phyloP scores from a whole-genome alignment of 1,140 invertebrate genomes.

The Sitodiplosis mosellana region DNA sequence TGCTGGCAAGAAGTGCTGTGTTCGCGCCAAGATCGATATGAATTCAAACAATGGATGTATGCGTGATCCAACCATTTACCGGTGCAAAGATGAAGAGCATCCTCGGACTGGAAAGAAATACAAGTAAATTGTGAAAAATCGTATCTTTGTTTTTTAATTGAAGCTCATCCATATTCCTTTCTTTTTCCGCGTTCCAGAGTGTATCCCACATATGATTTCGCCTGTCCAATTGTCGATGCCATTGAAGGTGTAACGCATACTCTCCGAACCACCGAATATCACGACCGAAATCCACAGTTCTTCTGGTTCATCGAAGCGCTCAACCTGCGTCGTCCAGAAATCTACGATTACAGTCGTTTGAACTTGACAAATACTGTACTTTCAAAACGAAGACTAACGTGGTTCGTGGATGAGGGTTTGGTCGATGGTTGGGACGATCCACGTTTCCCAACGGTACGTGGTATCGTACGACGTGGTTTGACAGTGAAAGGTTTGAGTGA shows the following conservation, averaged over 20 bases:
- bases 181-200: constrained; percentile 44
- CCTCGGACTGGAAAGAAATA: constrained; percentile 86
- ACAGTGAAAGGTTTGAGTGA: constrained; percentile 92
- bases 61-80: constrained; percentile 97
- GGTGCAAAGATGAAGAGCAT: constrained; percentile 93
- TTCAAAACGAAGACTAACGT: constrained; percentile 92
- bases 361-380: constrained; percentile 97
- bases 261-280: constrained; percentile 94
- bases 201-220: constrained; percentile 99
- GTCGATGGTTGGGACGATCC: constrained; percentile 99
- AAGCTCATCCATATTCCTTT: constrained; percentile 4
- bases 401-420: constrained; percentile 84
- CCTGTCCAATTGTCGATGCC: constrained; percentile 96
- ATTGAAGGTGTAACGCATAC: constrained; percentile 96
- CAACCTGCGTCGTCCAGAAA: constrained; percentile 72
- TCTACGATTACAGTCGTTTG: constrained; percentile 88
- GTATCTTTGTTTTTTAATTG: constrained; percentile 5
- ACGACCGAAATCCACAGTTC: constrained; percentile 94
- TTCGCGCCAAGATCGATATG: constrained; percentile 97
- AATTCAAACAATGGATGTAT: constrained; percentile 88
- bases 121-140: constrained; percentile 40
- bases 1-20: constrained; percentile 72
- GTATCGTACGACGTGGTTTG: constrained; percentile 88
- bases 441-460: constrained; percentile 93
- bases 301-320: constrained; percentile 89